phyloP scores from a whole-genome alignment of 2,888 invertebrate species.

The Neoscelio sp. region DNA sequence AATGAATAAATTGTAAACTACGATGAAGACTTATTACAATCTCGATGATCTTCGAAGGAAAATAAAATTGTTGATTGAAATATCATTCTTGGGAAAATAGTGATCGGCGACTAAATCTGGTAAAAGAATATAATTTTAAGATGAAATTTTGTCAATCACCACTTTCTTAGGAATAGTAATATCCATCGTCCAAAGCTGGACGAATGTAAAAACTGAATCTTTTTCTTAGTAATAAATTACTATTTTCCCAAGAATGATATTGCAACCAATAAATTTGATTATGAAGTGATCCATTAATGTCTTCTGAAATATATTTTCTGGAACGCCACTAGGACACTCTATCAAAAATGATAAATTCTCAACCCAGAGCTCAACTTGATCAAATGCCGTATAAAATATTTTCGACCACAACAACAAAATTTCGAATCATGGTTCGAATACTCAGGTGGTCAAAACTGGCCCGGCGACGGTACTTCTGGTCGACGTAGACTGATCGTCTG shows the following conservation, averaged over 20 bases:
- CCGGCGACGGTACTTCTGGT: constrained; percentile 39
- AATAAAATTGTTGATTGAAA: background rate
- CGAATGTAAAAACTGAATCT: too few relatives aligned
- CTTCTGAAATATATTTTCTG: too few relatives aligned
- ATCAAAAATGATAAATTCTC: too few relatives aligned
- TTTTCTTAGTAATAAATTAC: background rate
- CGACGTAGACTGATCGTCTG: constrained; percentile 49
- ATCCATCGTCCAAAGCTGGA: too few relatives aligned
- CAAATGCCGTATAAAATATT: too few relatives aligned
- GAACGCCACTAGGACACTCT: too few relatives aligned
- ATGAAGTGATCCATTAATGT: background rate
- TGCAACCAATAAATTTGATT: background rate
- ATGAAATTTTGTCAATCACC: background rate
- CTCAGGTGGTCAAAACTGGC: background rate
- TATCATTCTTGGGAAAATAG: background rate
- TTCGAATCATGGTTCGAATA: constrained; percentile 3
- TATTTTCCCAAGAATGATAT: background rate
- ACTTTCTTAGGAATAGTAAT: background rate
- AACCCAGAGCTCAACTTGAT: too few relatives aligned
- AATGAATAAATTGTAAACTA: too few relatives aligned
- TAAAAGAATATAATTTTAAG: too few relatives aligned
- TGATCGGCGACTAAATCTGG: background rate
- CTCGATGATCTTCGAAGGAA: too few relatives aligned
- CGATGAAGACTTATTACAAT: too few relatives aligned
- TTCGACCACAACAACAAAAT: constrained; percentile 1